Evolutionary conservation across 2,888 invertebrate species (phyloP).

Genomic region (Platycheirus albimanus): DNA sequence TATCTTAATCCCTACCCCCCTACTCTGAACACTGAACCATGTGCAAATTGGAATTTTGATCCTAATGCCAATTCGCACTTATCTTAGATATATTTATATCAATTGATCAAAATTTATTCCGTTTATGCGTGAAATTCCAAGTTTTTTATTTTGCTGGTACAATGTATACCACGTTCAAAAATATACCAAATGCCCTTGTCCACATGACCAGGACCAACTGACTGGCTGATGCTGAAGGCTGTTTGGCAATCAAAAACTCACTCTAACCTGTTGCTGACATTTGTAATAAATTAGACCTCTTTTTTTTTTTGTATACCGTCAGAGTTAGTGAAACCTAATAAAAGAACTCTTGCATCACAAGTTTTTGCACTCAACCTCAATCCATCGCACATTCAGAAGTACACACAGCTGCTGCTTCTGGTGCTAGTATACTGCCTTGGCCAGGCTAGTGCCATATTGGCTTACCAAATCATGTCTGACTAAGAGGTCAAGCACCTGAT

Average conservation of each 20-base stretch:
- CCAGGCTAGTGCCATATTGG: not conserved
- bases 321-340: not conserved
- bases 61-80: not conserved
- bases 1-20: no score
- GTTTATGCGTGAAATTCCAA: conserved; percentile 11
- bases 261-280: conserved; percentile 53
- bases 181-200: conserved; percentile 19
- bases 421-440: not conserved
- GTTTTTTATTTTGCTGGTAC: not conserved
- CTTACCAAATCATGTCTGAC: not conserved
- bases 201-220: conserved; percentile 16
- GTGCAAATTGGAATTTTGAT: not conserved
- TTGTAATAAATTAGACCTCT: conserved; percentile 45
- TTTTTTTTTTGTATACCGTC: not conserved
- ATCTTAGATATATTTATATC: not conserved
- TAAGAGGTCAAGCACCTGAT: conserved; percentile 57
- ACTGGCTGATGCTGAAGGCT: conserved; percentile 22
- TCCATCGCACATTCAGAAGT: conserved; percentile 34
- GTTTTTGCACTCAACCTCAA: conserved; percentile 36
- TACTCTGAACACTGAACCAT: no score
- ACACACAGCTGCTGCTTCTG: conserved; percentile 43
- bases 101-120: not conserved
- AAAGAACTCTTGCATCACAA: conserved; percentile 22
- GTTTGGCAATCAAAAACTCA: conserved; percentile 28
- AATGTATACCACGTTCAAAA: not conserved